Base-by-base conservation (phyloP, 1,140 invertebrate species). In the Sweltsa coloradensis region DNA sequence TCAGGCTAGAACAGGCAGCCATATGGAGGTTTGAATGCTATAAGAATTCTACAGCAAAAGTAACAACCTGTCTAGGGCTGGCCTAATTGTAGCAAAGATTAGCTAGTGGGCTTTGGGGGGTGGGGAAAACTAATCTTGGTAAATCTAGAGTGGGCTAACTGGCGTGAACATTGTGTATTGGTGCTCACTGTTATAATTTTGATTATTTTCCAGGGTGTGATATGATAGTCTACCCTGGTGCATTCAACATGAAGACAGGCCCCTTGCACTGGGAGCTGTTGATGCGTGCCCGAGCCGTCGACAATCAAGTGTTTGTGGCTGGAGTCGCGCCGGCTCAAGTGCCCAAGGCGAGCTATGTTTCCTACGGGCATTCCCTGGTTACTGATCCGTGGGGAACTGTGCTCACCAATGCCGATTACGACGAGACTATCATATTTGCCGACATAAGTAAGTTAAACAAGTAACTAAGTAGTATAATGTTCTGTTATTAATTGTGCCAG, bases 231-330 rank as follows among this genome's bases (percentile, higher is more conserved):
- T 95, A 92, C 65, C 91, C 91, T n/a, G 89, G 81, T 36, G 91
- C 91, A 11, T 97, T 96, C 61, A 96, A 94, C 65, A 88, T 92
- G 82, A 94, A 87, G 9, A 96, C 92, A 1, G 93, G 93, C 0
- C 90, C 90, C 1, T 64, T 85, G 9, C 92, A 96, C 62, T 97
- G 91, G 91, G 85, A 92, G 56, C 64, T 95, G 2, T 66, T 97
- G 3, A 76, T 79, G 50, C 72, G 85, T 34, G 71, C 77, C 0
- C 70, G 92, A 41, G 91, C 94, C 19, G 73, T 85, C 29, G 92
- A 97, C 65, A 89, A 92, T 65, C 91, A 92, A 65, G 65, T 88
- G 19, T 86, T 74, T 65, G 78, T 86, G 21, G 79, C 78, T 19
- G 73, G 74, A 7, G 74, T 82, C 34, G 83, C 83, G 26, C 89